Evolutionary conservation across 2,113 vertebrate genomes (phyloP).

Genomic region (Macquaria ambigua): DNA sequence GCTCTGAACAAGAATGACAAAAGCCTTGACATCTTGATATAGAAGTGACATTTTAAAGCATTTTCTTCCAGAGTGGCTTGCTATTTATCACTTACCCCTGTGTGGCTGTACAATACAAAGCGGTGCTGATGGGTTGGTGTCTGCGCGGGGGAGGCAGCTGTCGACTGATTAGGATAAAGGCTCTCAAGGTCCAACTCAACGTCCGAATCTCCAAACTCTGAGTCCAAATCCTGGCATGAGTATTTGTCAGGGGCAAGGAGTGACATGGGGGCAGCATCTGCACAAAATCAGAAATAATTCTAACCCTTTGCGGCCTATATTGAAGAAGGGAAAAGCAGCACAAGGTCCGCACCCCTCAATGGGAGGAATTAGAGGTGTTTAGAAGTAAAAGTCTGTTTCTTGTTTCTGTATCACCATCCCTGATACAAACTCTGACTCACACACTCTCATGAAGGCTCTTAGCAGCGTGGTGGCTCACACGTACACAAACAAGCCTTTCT

Average conservation of each 20-base stretch:
- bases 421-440: neutral
- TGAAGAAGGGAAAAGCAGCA: neutral
- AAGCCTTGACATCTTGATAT: neutral
- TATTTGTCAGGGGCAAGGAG: neutral
- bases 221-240: constrained; percentile 17
- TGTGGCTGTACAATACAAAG: constrained; percentile 10
- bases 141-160: neutral
- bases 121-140: neutral
- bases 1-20: neutral
- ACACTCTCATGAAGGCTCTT: constrained; percentile 9
- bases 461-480: neutral
- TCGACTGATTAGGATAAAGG: constrained; percentile 15
- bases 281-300: neutral
- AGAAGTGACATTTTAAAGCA: neutral
- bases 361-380: neutral
- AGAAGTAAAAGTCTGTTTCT: neutral
- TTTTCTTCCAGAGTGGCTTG: neutral
- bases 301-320: neutral
- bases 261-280: constrained; percentile 26
- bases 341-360: neutral
- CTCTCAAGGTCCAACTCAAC: constrained; percentile 47
- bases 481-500: constrained; percentile 57
- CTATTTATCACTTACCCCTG: constrained; percentile 51
- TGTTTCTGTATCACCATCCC: neutral
- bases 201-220: constrained; percentile 46